Evolutionary conservation across 2,797 vertebrate species (phyloP).

Genomic region (Rhabdomys pumilio): DNA sequence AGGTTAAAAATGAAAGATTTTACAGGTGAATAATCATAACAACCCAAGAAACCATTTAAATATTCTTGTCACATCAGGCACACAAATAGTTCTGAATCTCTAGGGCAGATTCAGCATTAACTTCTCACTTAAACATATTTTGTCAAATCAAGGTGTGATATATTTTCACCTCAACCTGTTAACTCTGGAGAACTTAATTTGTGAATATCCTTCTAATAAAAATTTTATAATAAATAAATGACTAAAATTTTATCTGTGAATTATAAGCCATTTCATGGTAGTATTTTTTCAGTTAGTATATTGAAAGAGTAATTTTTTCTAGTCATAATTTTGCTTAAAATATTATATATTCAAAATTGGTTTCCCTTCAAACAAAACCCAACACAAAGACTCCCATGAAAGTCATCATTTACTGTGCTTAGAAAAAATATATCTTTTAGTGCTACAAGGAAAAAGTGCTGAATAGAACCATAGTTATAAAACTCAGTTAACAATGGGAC

Average conservation of each 20-base stretch:
- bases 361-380: neutral
- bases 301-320: conserved; percentile 2
- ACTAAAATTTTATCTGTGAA: neutral
- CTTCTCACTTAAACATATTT: neutral
- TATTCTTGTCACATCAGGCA: neutral
- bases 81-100: neutral
- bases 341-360: neutral
- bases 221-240: neutral
- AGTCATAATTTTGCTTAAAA: neutral
- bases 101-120: neutral
- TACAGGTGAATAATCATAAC: neutral
- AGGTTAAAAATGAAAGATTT: neutral
- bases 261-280: neutral
- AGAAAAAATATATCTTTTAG: neutral
- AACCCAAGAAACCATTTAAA: neutral
- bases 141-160: neutral
- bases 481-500: neutral
- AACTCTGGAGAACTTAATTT: neutral
- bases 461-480: neutral
- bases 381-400: neutral
- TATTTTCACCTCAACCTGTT: neutral
- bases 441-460: neutral
- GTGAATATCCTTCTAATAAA: neutral
- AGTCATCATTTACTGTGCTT: neutral
- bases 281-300: neutral